Base-by-base conservation (phyloP, 2,888 invertebrate genomes). In the Lepidocyrtoides sp. region DNA sequence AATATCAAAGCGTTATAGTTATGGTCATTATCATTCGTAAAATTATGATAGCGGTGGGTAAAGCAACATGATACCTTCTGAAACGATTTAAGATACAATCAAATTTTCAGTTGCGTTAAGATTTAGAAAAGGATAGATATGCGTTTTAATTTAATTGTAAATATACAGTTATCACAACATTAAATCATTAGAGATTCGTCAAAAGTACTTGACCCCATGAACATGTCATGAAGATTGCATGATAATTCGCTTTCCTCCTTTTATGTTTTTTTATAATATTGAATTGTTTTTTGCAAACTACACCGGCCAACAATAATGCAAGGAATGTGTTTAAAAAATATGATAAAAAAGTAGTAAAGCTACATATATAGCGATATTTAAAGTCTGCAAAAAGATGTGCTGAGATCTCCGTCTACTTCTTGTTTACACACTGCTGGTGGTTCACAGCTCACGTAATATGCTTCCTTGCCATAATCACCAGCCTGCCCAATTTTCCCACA, bases 401-500 rank as follows among this genome's bases (percentile, higher is more conserved):
- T 93, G 48, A 88, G 81, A 91, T 93, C 93, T n/a, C 93, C 93
- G 66, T 83, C 91, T 10, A 92, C 91, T 63, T 91, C 93, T 81
- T 86, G 89, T 79, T 87, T 86, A 32, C 93, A 93, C 14, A 72
- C 44, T 8, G 91, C 89, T 36, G 81, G 84, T 60, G 91, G 91
- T 48, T 91, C 92, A 57, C 92, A 92, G 23, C 63, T 36, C 12
- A 93, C 87, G 36, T 91, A 88, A 57, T 91, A 93, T 23, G 90
- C 63, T 20, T 92, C 92, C 81, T 92, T 92, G 2, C 92, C 93
- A 63, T 93, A 93, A 48, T 93, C 92, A 12, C 92, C 91, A 72
- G 85, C 91, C 29, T 87, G 88, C 1, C 92, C 91, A 82, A 93
- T 91, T 88, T 91, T 93, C 81, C 93, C 93, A 92, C 93, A 93